These are phyloP conservation scores for Dendrocincla fuliginosa DNA, from an alignment of 2,797 vertebrate species.

Conservation along the genomic window DNA sequence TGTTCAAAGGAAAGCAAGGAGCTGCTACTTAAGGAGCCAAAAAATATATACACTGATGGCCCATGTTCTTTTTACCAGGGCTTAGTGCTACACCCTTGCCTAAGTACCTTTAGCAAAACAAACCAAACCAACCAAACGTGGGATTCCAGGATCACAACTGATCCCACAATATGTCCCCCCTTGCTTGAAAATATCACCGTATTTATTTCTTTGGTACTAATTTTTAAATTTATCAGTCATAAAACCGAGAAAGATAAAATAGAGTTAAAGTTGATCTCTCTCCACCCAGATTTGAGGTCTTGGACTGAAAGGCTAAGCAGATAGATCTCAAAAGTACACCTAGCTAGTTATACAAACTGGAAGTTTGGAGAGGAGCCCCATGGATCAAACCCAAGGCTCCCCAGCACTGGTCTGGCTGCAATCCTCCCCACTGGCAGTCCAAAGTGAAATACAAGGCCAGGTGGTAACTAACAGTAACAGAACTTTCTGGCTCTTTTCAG, in stretches of 20 bases:
- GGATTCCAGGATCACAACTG: not conserved
- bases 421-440: not conserved
- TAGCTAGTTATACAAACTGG: not conserved
- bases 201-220: not conserved
- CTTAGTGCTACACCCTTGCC: not conserved
- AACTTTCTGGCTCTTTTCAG: not conserved
- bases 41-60: not conserved
- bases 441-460: not conserved
- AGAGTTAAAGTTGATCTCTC: not conserved
- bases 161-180: not conserved
- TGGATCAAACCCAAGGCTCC: not conserved
- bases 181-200: not conserved
- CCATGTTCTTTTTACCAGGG: not conserved
- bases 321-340: not conserved
- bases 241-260: not conserved
- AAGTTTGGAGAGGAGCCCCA: not conserved
- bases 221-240: not conserved
- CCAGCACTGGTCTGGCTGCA: not conserved
- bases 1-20: not conserved
- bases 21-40: not conserved
- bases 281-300: not conserved
- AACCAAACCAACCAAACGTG: not conserved
- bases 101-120: not conserved
- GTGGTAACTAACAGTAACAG: not conserved
- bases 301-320: not conserved